Percentiles rank a stretch among this genome's conserved stretches.
Evolutionary conservation across 2,113 vertebrate species (phyloP).

Genomic region (Colaptes auratus): DNA sequence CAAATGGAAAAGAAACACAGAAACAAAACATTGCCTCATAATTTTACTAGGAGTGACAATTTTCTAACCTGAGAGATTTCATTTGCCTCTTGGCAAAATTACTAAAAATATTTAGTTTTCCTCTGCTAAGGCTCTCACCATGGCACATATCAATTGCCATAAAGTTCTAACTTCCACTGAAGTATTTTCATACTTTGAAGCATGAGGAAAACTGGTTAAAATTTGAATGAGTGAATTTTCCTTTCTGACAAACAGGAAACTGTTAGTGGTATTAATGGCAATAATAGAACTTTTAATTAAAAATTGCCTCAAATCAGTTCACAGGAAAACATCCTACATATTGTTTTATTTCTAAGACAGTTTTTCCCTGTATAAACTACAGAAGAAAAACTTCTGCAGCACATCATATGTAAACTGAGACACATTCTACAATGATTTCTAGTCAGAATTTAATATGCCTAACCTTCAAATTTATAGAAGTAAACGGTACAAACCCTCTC

Average conservation of each 20-base stretch:
- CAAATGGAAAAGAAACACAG: not conserved
- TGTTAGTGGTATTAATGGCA: not conserved
- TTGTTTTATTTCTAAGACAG: not conserved
- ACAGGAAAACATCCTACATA: not conserved
- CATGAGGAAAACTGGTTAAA: not conserved
- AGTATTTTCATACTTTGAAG: not conserved
- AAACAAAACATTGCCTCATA: not conserved
- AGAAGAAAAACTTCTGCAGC: not conserved
- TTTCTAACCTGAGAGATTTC: not conserved
- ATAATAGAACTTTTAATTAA: not conserved
- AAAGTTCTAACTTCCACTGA: not conserved
- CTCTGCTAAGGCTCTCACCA: not conserved
- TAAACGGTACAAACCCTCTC: not conserved
- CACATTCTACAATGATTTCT: not conserved
- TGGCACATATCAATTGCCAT: not conserved
- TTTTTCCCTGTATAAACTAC: not conserved
- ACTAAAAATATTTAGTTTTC: not conserved
- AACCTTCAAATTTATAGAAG: not conserved
- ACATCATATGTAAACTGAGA: not conserved
- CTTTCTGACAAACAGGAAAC: not conserved
- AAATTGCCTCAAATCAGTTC: not conserved
- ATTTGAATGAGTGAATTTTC: not conserved
- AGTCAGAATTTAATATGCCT: not conserved
- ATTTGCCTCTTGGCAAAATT: not conserved
- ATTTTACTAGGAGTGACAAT: not conserved